Evolutionary conservation across 2,113 vertebrate genomes (phyloP).

Genomic region (Bos javanicus): DNA sequence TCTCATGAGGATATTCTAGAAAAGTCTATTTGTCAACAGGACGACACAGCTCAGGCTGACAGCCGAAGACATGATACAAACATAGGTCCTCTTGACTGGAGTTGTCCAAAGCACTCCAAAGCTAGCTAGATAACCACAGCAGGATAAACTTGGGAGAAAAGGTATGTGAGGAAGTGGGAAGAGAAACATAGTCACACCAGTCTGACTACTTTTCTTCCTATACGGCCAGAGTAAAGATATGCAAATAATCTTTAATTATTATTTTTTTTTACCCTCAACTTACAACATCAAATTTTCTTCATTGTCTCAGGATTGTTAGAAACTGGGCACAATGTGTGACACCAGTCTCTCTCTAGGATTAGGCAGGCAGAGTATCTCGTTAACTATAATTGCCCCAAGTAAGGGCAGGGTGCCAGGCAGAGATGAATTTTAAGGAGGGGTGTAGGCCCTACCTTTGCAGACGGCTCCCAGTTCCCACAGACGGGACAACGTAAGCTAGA

Average conservation of each 20-base stretch:
- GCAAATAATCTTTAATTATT: not conserved
- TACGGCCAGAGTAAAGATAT: not conserved
- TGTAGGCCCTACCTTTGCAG: not conserved
- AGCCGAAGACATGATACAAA: not conserved
- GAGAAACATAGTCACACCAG: not conserved
- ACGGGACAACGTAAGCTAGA: not conserved
- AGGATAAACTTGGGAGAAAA: not conserved
- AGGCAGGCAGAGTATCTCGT: not conserved
- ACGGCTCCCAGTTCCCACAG: not conserved
- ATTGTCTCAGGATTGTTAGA: not conserved
- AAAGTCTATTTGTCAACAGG: not conserved
- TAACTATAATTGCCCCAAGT: not conserved
- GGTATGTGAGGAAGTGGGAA: not conserved
- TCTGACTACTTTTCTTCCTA: not conserved
- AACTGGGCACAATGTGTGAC: not conserved
- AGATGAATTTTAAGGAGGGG: not conserved
- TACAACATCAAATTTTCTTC: constrained; percentile 3
- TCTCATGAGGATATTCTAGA: not conserved
- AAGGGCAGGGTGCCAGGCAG: not conserved
- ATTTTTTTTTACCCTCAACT: not conserved
- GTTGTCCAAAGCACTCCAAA: not conserved
- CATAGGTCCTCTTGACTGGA: not conserved
- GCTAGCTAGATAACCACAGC: not conserved
- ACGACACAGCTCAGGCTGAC: not conserved
- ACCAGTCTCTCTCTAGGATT: not conserved